Percentiles rank a stretch among this genome's conserved stretches.
Conservation (phyloP, 2,797 vertebrate genomes). For the Spinus olivaceus region DNA sequence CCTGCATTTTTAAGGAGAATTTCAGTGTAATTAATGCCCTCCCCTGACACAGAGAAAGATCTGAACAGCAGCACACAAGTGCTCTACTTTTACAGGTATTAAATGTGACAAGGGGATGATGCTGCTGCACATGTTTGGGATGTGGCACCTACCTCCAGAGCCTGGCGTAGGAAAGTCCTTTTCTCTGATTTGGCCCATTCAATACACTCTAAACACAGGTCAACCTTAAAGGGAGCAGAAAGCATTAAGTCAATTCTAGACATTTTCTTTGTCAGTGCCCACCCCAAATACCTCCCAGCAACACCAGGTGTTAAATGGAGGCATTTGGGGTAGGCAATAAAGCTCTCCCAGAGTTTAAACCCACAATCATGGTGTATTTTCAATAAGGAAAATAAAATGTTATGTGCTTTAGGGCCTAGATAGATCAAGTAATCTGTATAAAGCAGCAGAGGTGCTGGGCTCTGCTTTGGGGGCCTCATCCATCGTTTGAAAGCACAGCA, state of each 20-base stretch:
- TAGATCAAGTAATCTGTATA: background rate
- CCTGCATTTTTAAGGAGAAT: background rate
- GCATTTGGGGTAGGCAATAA: background rate
- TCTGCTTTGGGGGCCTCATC: background rate
- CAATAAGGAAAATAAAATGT: background rate
- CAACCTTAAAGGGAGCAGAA: constrained; percentile 72
- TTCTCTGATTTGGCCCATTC: constrained; percentile 98
- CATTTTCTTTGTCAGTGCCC: background rate
- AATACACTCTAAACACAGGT: constrained; percentile 96
- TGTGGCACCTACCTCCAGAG: constrained; percentile 85
- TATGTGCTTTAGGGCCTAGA: background rate
- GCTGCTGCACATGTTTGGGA: background rate
- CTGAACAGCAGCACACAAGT: too few species aligned
- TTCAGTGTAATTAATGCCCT: background rate
- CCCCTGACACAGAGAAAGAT: rapidly evolving
- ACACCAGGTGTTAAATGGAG: background rate
- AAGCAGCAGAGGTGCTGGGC: background rate
- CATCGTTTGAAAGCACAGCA: background rate
- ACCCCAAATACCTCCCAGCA: background rate
- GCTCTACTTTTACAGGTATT: background rate
- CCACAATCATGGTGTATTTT: background rate
- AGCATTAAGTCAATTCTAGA: background rate
- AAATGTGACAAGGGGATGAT: background rate
- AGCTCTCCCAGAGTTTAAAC: background rate
- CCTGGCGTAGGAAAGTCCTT: constrained; percentile 96